Percentiles rank a stretch among this genome's conserved stretches.
Conservation (phyloP, 2,797 vertebrate species). For the Anguilla marmorata region DNA sequence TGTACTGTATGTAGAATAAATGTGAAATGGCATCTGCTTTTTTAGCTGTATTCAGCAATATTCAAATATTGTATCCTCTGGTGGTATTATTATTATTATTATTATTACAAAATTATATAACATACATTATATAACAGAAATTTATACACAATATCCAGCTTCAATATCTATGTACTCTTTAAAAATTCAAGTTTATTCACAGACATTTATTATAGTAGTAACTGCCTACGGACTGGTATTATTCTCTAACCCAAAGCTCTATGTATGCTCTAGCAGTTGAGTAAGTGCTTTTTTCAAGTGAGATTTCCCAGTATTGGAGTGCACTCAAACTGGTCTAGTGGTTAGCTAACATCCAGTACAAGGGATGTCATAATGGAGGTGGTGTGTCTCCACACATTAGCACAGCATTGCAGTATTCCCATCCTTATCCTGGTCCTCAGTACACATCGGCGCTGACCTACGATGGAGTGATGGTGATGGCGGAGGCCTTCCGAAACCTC, state of each 20-base stretch:
- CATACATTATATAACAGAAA: neutral
- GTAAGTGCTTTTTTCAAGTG: neutral
- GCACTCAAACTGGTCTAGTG: neutral
- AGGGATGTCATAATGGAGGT: neutral
- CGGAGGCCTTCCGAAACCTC: slow-evolving; percentile 91
- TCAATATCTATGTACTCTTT: no score
- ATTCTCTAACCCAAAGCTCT: neutral
- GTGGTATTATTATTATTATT: neutral
- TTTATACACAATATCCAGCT: neutral
- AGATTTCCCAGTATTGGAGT: neutral
- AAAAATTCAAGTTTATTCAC: neutral
- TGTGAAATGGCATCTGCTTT: neutral
- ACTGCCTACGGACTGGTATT: neutral
- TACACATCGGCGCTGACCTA: slow-evolving; percentile 94
- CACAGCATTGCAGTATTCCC: neutral
- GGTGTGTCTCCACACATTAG: neutral
- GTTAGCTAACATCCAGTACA: neutral
- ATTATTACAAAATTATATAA: neutral
- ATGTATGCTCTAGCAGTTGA: neutral
- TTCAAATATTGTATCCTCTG: neutral
- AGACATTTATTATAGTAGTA: neutral
- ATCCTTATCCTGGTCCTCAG: slow-evolving; percentile 60
- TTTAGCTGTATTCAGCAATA: neutral
- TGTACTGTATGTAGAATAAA: neutral
- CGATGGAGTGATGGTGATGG: slow-evolving; percentile 94